A percentile compares a stretch with the other conserved stretches of the same genome.
Conservation (phyloP, 2,113 vertebrate genomes). For the Ptilonorhynchus violaceus region DNA sequence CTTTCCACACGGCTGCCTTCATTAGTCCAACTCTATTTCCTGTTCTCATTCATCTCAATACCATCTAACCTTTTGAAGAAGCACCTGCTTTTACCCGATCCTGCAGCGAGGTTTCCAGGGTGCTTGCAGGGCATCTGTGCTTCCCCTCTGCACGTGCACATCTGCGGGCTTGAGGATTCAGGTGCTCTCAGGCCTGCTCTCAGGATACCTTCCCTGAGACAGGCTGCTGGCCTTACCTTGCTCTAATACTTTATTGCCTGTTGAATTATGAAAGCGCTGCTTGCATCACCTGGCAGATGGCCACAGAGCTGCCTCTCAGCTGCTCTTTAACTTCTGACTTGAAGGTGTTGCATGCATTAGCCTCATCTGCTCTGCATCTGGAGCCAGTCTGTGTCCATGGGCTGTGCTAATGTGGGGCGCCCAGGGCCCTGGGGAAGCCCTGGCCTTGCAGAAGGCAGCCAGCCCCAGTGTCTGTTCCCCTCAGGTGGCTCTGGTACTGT, state of each 20-base stretch:
- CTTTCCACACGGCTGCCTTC: neutral
- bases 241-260: neutral
- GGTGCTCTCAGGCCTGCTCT: neutral
- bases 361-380: neutral
- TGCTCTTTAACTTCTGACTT: neutral
- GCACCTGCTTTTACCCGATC: neutral
- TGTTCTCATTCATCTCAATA: neutral
- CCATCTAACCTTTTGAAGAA: neutral
- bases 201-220: neutral
- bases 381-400: neutral
- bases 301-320: neutral
- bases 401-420: neutral
- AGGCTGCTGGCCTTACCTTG: neutral
- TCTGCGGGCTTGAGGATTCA: neutral
- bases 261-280: neutral
- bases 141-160: neutral
- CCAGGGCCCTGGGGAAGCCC: neutral
- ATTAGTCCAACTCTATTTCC: neutral
- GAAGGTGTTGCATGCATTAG: neutral
- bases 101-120: neutral
- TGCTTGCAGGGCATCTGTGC: neutral
- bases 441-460: neutral
- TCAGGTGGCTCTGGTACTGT: too few species aligned
- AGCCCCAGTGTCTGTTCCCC: neutral
- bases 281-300: conserved; percentile 6